Evolutionary conservation across 1,140 invertebrate species (phyloP).

Genomic region (Mizuhopecten yessoensis): DNA sequence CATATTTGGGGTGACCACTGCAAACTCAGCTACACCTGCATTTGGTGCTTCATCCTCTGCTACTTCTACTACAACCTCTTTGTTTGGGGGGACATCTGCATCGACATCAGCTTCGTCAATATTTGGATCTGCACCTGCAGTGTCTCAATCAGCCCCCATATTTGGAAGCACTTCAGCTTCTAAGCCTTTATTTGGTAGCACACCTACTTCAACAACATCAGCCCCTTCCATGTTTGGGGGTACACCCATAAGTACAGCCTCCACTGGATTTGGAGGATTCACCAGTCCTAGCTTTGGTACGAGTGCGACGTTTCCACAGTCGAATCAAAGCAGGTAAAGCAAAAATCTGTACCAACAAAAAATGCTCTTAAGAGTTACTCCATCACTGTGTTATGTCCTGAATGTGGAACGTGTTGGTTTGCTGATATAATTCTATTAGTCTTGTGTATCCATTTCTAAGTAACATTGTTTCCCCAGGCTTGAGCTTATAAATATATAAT

Average conservation of each 20-base stretch:
- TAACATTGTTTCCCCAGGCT: too few species aligned
- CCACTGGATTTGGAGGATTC: constrained; percentile 47
- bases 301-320: constrained; percentile 37
- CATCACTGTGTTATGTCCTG: too few species aligned
- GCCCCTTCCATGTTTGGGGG: constrained; percentile 39
- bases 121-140: constrained; percentile 4
- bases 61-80: constrained; percentile 55
- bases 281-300: background rate
- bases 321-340: constrained; percentile 7
- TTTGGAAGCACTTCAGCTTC: constrained; percentile 44
- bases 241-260: constrained; percentile 26
- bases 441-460: too few species aligned
- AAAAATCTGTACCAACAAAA: background rate
- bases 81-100: constrained; percentile 61
- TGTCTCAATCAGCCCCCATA: constrained; percentile 46
- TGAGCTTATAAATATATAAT: too few species aligned
- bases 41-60: background rate
- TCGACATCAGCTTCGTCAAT: background rate
- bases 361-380: too few species aligned
- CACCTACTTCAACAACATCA: background rate
- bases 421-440: too few species aligned
- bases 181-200: constrained; percentile 7
- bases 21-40: constrained; percentile 49
- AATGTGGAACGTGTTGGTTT: too few species aligned
- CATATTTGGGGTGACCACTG: constrained; percentile 60